phyloP scores from a whole-genome alignment of 2,113 vertebrate genomes.

The Caranx melampygus region DNA sequence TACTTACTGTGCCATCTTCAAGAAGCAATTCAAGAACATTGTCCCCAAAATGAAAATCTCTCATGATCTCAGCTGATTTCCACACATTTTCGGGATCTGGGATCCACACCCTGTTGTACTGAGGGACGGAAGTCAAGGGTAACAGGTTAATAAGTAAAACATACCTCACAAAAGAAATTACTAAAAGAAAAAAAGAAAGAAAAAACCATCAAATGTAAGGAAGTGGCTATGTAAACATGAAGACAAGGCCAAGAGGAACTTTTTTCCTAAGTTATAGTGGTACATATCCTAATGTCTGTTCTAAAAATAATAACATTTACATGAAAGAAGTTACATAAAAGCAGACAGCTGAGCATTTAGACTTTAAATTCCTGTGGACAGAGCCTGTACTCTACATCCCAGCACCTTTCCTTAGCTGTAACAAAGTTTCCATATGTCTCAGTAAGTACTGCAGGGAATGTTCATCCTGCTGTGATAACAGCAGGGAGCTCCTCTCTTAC shows the following conservation, averaged over 20 bases:
- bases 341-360: neutral
- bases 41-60: slow-evolving; percentile 87
- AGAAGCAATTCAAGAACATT: slow-evolving; percentile 84
- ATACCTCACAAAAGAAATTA: neutral
- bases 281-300: neutral
- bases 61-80: slow-evolving; percentile 93
- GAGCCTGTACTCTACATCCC: neutral
- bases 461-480: neutral
- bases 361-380: neutral
- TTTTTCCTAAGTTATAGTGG: neutral
- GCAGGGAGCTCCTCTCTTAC: slow-evolving; percentile 75
- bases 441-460: neutral
- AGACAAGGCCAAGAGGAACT: neutral
- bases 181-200: neutral
- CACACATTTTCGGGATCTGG: slow-evolving; percentile 93
- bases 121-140: neutral
- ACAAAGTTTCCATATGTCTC: slow-evolving; percentile 74
- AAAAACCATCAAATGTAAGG: neutral
- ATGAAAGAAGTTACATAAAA: neutral
- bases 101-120: slow-evolving; percentile 99
- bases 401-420: neutral
- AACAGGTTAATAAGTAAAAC: neutral
- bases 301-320: neutral
- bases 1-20: slow-evolving; percentile 93
- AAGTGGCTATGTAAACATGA: neutral